Evolutionary conservation across 2,888 invertebrate species (phyloP).

Genomic region (Synanthedon formicaeformis): DNA sequence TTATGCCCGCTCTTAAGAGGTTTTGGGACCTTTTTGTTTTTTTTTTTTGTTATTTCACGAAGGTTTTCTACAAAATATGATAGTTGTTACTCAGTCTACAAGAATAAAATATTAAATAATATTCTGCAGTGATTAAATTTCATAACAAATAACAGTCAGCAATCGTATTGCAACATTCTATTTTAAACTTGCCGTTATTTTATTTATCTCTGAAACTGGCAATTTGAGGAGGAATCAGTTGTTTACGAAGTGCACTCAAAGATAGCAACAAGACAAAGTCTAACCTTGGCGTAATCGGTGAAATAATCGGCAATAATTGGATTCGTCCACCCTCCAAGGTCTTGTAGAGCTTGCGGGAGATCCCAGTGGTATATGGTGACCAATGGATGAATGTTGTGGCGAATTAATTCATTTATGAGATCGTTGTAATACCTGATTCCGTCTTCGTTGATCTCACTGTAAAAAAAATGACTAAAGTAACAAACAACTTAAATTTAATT

Average conservation of each 20-base stretch:
- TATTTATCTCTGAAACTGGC: too few species aligned
- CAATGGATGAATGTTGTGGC: conserved; percentile 69
- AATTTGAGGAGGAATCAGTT: conserved; percentile 4
- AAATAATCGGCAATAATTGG: conserved; percentile 72
- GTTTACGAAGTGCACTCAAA: conserved; percentile 1
- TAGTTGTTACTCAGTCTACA: too few species aligned
- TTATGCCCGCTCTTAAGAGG: too few species aligned
- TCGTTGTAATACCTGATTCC: conserved; percentile 71
- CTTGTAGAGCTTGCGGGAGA: conserved; percentile 69
- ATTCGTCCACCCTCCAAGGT: conserved; percentile 76
- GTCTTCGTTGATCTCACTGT: conserved; percentile 41
- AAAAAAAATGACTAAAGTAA: too few species aligned
- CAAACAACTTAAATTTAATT: too few species aligned
- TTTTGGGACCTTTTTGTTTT: too few species aligned
- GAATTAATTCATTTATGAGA: conserved; percentile 67
- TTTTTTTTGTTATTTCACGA: too few species aligned
- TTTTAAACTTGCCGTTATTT: background rate
- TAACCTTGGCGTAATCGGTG: conserved; percentile 68
- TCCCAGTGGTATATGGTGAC: conserved; percentile 78
- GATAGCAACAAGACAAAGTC: background rate
- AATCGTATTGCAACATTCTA: too few species aligned
- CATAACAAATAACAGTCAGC: too few species aligned
- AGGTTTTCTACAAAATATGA: too few species aligned
- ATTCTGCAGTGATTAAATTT: too few species aligned
- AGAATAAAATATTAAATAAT: too few species aligned